Base-by-base conservation (phyloP, 2,888 invertebrate species). In the Epinotia bilunana region DNA sequence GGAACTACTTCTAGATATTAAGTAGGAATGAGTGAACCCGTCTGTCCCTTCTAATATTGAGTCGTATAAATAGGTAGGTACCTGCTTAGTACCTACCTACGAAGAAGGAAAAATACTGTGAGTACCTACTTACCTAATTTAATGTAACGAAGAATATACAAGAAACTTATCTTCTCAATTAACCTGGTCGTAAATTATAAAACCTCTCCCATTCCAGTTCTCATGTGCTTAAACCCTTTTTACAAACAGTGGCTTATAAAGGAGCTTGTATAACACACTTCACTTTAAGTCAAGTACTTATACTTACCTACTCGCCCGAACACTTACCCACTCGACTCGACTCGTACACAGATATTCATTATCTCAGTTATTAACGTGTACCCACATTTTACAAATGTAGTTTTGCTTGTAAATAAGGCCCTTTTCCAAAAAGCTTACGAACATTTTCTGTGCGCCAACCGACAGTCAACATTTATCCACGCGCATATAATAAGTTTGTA, bases 321-420 rank as follows among this genome's bases (percentile, higher is more conserved):
- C 61, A 75, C 46, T 75, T 71, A 62, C 60, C 60, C 75, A 75
- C 75, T 75, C 65, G 70, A 71, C 65, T 53, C 53, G 53, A n/a
- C n/a, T 33, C 20, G 23, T 39, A 74, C 70, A 71, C 58, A 64
- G 65, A 72, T 72, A 60, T 62, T 49, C 58, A 77, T 73, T 76
- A 76, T 76, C 77, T 74, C n/a, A 55, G 63, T 82, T 84, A 86
- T 86, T 83, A 83, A 84, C 84, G 83, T 84, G 81, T 74, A 76
- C n/a, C n/a, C 7, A 53, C 74, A 77, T 57, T 77, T 77, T 64
- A 78, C 73, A 68, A 60, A 72, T 43, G 62, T 67, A 57, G 3
- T n/a, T n/a, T 60, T 74, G n/a, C 74, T 11, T 16, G 39, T 55
- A 43, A 20, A 11, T 20, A n/a, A 53, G 18, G 46, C 65, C 18